Conservation (phyloP, 2,797 vertebrate genomes). For the Nannoperca australis region DNA sequence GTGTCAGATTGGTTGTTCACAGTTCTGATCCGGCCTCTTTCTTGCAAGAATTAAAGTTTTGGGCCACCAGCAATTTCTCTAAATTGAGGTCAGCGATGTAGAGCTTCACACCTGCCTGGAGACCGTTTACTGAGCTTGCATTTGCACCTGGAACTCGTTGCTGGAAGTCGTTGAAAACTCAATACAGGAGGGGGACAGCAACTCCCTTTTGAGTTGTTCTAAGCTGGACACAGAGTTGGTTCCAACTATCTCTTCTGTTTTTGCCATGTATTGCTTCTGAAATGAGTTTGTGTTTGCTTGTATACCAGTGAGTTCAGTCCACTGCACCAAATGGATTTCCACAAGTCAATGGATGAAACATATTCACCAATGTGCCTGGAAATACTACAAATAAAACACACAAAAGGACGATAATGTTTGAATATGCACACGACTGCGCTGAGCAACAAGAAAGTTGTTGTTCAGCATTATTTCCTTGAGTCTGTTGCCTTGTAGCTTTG, state of each 20-base stretch:
- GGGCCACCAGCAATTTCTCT: not conserved
- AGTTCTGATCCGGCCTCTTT: not conserved
- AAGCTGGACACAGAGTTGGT: not conserved
- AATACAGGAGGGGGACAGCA: not conserved
- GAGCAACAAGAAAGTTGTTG: not conserved
- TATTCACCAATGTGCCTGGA: not conserved
- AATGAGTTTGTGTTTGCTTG: not conserved
- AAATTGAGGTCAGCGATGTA: not conserved
- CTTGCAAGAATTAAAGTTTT: not conserved
- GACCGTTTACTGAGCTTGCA: not conserved
- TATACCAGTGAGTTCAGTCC: not conserved
- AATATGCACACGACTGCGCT: not conserved
- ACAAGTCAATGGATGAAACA: not conserved
- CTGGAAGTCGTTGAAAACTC: not conserved
- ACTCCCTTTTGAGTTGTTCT: too few species aligned
- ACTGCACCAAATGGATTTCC: not conserved
- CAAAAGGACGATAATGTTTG: not conserved
- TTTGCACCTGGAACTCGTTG: not conserved
- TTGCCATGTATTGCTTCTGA: too few species aligned
- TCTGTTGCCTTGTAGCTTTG: not conserved
- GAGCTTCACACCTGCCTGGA: not conserved
- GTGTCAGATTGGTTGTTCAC: too few species aligned
- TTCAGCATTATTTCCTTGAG: not conserved
- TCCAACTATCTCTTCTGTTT: not conserved
- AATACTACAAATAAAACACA: not conserved